phyloP scores from a whole-genome alignment of 1,140 invertebrate genomes.

The Ruditapes philippinarum region DNA sequence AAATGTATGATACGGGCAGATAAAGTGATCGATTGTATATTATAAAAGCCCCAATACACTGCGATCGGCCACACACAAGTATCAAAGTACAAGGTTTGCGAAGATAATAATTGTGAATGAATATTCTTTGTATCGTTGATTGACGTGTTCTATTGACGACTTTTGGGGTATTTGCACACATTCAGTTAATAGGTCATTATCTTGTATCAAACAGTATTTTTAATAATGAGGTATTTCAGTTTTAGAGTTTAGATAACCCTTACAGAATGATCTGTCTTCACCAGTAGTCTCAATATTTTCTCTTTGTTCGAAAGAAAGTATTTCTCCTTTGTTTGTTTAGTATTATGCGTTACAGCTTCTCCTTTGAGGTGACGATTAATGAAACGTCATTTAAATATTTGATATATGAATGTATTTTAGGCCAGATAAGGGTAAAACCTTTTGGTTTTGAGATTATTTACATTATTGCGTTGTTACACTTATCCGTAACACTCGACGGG shows the following conservation, averaged over 20 bases:
- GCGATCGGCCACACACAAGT: neutral
- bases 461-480: constrained; percentile 47
- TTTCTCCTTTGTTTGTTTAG: constrained; percentile 1
- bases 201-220: constrained; percentile 13
- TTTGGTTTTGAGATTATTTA: constrained; percentile 33
- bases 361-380: neutral
- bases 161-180: constrained; percentile 17
- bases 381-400: constrained; percentile 3
- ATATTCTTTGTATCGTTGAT: constrained; percentile 13
- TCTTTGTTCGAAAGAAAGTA: constrained; percentile 10
- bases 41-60: neutral
- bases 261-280: neutral
- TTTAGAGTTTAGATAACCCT: neutral
- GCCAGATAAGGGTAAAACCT: constrained; percentile 13
- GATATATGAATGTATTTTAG: constrained; percentile 50
- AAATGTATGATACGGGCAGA: neutral
- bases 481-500: constrained; percentile 3
- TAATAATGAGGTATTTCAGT: neutral
- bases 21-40: neutral
- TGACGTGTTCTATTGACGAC: constrained; percentile 33
- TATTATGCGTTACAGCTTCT: neutral
- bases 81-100: neutral
- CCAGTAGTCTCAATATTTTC: neutral
- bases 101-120: neutral
- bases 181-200: constrained; percentile 15